Conservation (phyloP, 2,888 invertebrate species). For the Pollenia griseotomentosa region DNA sequence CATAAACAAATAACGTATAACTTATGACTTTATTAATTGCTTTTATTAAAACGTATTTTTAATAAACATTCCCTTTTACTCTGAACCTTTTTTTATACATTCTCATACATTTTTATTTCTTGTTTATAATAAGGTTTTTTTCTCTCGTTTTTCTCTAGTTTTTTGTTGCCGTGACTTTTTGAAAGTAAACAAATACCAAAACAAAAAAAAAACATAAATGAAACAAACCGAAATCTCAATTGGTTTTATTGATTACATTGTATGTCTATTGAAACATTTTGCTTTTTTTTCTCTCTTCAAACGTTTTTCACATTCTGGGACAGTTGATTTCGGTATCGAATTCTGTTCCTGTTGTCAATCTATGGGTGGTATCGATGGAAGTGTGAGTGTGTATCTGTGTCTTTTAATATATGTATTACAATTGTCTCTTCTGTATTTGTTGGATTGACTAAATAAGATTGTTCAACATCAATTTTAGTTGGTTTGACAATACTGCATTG, state of each 20-base stretch:
- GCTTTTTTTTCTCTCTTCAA: conserved; percentile 22
- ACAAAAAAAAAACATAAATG: conserved; percentile 32
- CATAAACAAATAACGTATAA: conserved; percentile 24
- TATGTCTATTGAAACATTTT: conserved; percentile 27
- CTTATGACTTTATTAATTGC: conserved; percentile 67
- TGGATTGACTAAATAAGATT: conserved; percentile 22
- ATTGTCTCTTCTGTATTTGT: conserved; percentile 20
- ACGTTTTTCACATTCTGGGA: conserved; percentile 18
- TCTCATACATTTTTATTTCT: conserved; percentile 11
- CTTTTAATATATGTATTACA: not conserved
- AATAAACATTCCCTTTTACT: conserved; percentile 16
- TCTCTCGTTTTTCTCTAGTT: not conserved
- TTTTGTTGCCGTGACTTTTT: conserved; percentile 50
- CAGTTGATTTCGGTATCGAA: conserved; percentile 41
- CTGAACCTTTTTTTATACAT: conserved; percentile 7
- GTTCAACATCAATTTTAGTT: conserved; percentile 37
- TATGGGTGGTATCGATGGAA: conserved; percentile 52
- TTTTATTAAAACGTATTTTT: conserved; percentile 50
- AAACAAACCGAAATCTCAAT: conserved; percentile 63
- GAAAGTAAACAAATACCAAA: conserved; percentile 55
- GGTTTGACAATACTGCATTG: conserved; percentile 32
- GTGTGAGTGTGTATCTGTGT: not conserved
- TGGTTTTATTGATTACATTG: conserved; percentile 53
- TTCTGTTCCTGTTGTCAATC: conserved; percentile 41
- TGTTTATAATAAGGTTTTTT: conserved; percentile 24